Conservation (phyloP, 2,888 invertebrate species). For the Lasioglossum morio region DNA sequence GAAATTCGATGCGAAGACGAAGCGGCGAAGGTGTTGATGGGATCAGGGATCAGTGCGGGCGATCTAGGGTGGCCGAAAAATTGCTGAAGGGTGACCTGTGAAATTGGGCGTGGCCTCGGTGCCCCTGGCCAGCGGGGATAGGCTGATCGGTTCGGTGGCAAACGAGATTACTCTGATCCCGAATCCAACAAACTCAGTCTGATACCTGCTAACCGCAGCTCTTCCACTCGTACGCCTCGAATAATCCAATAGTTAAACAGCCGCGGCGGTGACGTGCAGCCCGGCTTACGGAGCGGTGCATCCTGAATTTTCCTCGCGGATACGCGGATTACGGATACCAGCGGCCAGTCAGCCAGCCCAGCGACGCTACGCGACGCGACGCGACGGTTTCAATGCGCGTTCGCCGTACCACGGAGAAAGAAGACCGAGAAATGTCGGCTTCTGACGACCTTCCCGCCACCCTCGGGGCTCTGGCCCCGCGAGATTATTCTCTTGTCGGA, state of each 20-base stretch:
- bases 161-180: conserved; percentile 85
- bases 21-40: not conserved
- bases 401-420: conserved; percentile 34
- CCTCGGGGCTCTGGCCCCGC: not conserved
- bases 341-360: conserved; percentile 12
- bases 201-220: conserved; percentile 83
- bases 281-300: conserved; percentile 56
- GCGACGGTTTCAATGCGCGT: conserved; percentile 63
- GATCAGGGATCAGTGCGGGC: not conserved
- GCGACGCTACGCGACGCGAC: not conserved
- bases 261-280: conserved; percentile 55
- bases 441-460: conserved; percentile 37
- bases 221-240: conserved; percentile 75
- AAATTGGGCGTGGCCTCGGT: conserved; percentile 82
- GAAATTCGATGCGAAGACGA: no score
- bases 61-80: conserved; percentile 20
- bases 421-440: conserved; percentile 73
- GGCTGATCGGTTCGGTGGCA: conserved; percentile 82
- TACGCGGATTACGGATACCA: conserved; percentile 39
- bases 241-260: conserved; percentile 83
- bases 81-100: not conserved
- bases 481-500: conserved; percentile 34
- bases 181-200: conserved; percentile 84
- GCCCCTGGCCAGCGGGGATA: conserved; percentile 81
- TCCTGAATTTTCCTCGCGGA: conserved; percentile 58